Evolutionary conservation across 2,797 vertebrate species (phyloP), one percentile per base, ranked within the genome.

Genomic region (Syngnathus rostellatus): DNA sequence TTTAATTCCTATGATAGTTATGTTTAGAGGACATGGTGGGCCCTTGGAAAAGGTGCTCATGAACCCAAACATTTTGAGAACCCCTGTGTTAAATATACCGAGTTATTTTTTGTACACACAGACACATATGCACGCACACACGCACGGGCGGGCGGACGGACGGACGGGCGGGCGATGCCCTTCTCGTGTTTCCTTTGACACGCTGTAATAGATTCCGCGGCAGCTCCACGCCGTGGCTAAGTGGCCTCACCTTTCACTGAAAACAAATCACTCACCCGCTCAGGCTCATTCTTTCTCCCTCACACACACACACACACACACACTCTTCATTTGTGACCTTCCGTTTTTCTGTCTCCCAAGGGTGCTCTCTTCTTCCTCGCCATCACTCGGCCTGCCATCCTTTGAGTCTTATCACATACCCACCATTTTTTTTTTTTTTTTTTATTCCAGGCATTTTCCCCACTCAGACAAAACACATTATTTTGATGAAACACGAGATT

Each of bases 161-260:
- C 23, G 23, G 23, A 23, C 23, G 23, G 23, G 23, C 23, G 93
- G 92, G 90, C 92, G 93, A 79, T 92, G 94, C 93, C 94, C 95
- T 96, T 95, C 93, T 92, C 81, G 66, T 77, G 90, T 98, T 98
- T 95, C 95, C 79, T 92, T 93, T 96, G 94, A 96, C 95, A 95
- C 94, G 93, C 94, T 92, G 93, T 96, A 95, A 98, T 95, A 96
- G 95, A 98, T 98, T 95, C 94, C 87, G 76, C 89, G 87, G 90
- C 93, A 94, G 91, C 91, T 92, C 85, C 93, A 91, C 92, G 91
- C 91, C 90, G 92, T 85, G 85, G 91, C 92, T 96, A 96, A 97
- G 94, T 96, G 94, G 92, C 90, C 94, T 97, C 93, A 87, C 90
- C 93, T 98, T 98, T 95, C 96, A 95, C 90, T 95, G 95, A 97